Base-by-base conservation (phyloP, 2,797 vertebrate species). In the Gymnocypris eckloni region DNA sequence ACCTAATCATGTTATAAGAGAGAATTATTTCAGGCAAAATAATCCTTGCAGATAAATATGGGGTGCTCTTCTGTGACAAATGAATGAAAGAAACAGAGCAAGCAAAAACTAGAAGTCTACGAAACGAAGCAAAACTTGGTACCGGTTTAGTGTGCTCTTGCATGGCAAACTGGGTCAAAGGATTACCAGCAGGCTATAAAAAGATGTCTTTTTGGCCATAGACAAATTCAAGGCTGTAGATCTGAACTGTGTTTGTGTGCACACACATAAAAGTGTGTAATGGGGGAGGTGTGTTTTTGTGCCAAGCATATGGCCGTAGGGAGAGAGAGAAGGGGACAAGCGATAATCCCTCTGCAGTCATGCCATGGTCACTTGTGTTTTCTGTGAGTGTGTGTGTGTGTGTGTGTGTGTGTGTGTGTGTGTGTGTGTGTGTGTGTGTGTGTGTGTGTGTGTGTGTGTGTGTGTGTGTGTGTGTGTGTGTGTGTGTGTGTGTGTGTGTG, bases 221-320 rank as follows among this genome's bases (percentile, higher is more conserved):
- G 81, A 39, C 67, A 64, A 89, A 91, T 81, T 86, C 82, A 87
- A 72, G 48, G 45, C 43, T 52, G 56, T 28, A 66, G 85, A 86
- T 76, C 54, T 45, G 85, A 81, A 78, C 83, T 90, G 89, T 89
- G 91, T 88, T 87, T 89, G 70, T 61, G 54, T 79, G 80, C 61
- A 54, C 88, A 76, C 73, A 81, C 48, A 77, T 82, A 79, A 59
- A 72, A 80, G 87, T 83, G 83, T 85, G 83, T 79, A 78, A 59
- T 43, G 86, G 85, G 87, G 89, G 90, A 86, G 82, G 71, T 56
- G 86, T 90, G 89, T 93, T 89, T 87, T 71, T 90, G 88, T 92
- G 90, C 86, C 89, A 91, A 95, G 91, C 94, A 94, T 95, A 95
- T 95, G 94, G 93, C 89, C 87, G 90, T 87, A 91, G 90, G 90